Conservation (phyloP, 2,888 invertebrate genomes). For the Thecophora atra region DNA sequence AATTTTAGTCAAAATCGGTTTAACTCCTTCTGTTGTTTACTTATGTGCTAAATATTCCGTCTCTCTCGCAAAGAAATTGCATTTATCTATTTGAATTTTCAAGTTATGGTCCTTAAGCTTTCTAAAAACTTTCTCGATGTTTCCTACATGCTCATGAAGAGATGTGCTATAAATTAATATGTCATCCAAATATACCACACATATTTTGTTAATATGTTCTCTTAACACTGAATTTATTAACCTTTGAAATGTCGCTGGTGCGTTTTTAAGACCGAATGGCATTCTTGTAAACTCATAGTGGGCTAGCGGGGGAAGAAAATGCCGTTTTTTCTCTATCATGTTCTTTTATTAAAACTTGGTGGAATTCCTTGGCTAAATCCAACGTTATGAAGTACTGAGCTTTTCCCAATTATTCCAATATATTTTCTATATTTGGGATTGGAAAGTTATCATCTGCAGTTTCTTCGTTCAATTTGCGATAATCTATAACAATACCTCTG, state of each 20-base stretch:
- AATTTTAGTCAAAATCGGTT: constrained; percentile 41
- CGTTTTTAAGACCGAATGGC: constrained; percentile 62
- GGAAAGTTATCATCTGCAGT: no score
- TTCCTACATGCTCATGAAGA: constrained; percentile 41
- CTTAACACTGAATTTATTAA: constrained; percentile 58
- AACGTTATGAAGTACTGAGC: no score
- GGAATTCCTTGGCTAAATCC: no score
- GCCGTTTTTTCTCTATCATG: not conserved
- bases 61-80: constrained; percentile 42
- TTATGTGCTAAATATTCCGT: constrained; percentile 31
- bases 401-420: no score
- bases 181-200: constrained; percentile 48
- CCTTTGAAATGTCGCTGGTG: constrained; percentile 62
- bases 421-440: no score
- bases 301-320: constrained; percentile 11
- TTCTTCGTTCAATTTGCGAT: no score
- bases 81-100: constrained; percentile 45
- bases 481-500: no score
- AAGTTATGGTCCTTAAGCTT: constrained; percentile 26
- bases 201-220: constrained; percentile 48
- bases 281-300: constrained; percentile 47
- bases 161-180: constrained; percentile 43
- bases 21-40: constrained; percentile 39
- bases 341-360: not conserved
- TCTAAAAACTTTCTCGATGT: constrained; percentile 34